A percentile compares a stretch with the other conserved stretches of the same genome.
These are phyloP conservation scores for Tortricodes alternella DNA, from an alignment of 2,888 invertebrate genomes.

Conservation along the genomic window DNA sequence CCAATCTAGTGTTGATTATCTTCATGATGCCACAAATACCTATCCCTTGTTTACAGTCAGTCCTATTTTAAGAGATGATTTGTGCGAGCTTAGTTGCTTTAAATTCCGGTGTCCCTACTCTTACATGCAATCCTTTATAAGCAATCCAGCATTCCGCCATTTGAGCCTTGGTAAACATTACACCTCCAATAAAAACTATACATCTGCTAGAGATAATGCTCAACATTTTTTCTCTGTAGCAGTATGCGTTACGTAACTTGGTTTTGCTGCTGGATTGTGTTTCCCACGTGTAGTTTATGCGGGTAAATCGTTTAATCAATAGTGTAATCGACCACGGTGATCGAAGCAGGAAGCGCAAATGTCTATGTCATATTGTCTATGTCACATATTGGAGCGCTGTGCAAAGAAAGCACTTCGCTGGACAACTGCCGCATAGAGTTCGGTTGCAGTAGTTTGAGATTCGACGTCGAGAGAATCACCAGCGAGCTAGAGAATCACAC, in stretches of 20 bases:
- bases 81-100: slow-evolving; percentile 33
- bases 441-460: too few relatives aligned
- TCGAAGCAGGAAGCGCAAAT: slow-evolving; percentile 31
- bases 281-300: slow-evolving; percentile 29
- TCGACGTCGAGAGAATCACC: too few relatives aligned
- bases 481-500: too few relatives aligned
- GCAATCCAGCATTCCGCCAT: not conserved
- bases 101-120: slow-evolving; percentile 36
- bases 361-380: too few relatives aligned
- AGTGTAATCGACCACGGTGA: slow-evolving; percentile 21
- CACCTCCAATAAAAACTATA: slow-evolving; percentile 9
- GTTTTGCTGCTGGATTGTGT: slow-evolving; percentile 12
- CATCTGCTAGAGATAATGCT: slow-evolving; percentile 16
- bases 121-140: not conserved
- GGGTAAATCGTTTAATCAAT: slow-evolving; percentile 30
- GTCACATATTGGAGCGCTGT: slow-evolving; percentile 32
- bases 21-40: slow-evolving; percentile 34
- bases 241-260: slow-evolving; percentile 1
- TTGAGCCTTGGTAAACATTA: slow-evolving; percentile 10
- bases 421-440: too few relatives aligned
- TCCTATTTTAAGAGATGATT: slow-evolving; percentile 18
- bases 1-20: slow-evolving; percentile 29
- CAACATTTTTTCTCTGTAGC: slow-evolving; percentile 2
- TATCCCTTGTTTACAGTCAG: not conserved
- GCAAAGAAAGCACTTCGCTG: too few relatives aligned